These are phyloP conservation scores for Eilema caniola DNA, from an alignment of 2,888 invertebrate genomes.

Conservation along the genomic window DNA sequence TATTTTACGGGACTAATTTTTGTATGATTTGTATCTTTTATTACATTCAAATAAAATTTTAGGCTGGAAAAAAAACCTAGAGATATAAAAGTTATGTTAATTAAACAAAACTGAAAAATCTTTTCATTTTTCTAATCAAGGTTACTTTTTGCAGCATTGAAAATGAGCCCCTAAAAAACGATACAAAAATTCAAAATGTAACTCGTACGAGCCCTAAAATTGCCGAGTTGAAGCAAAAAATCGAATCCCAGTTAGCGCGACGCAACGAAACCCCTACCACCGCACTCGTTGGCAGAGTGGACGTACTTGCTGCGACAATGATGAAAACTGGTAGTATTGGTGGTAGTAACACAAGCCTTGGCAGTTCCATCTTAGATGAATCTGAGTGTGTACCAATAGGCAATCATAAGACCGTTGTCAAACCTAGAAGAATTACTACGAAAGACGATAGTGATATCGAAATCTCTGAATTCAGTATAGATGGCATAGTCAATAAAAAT, in stretches of 20 bases:
- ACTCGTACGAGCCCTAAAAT: constrained; percentile 85
- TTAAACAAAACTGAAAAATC: neutral
- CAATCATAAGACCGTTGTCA: constrained; percentile 66
- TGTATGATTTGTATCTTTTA: neutral
- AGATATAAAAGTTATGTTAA: no score
- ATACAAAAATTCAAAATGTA: constrained; percentile 75
- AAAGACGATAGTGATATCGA: constrained; percentile 82
- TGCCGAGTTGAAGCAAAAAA: constrained; percentile 84
- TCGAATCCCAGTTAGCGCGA: constrained; percentile 83
- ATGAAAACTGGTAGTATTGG: constrained; percentile 66
- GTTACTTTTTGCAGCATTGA: constrained; percentile 72
- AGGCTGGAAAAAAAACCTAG: neutral
- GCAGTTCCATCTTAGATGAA: constrained; percentile 82
- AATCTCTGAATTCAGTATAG: constrained; percentile 78
- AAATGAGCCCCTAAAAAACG: constrained; percentile 72
- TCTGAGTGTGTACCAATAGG: constrained; percentile 65
- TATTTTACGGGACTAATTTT: no score
- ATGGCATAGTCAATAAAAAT: constrained; percentile 67
- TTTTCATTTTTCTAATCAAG: neutral
- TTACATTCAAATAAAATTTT: neutral
- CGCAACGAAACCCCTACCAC: constrained; percentile 73
- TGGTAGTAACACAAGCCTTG: constrained; percentile 82
- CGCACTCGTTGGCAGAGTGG: constrained; percentile 72
- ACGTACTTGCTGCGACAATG: constrained; percentile 67
- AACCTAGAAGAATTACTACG: constrained; percentile 62